These are phyloP conservation scores for Propithecus coquereli DNA, from an alignment of 2,113 vertebrate genomes.

Conservation along the genomic window DNA sequence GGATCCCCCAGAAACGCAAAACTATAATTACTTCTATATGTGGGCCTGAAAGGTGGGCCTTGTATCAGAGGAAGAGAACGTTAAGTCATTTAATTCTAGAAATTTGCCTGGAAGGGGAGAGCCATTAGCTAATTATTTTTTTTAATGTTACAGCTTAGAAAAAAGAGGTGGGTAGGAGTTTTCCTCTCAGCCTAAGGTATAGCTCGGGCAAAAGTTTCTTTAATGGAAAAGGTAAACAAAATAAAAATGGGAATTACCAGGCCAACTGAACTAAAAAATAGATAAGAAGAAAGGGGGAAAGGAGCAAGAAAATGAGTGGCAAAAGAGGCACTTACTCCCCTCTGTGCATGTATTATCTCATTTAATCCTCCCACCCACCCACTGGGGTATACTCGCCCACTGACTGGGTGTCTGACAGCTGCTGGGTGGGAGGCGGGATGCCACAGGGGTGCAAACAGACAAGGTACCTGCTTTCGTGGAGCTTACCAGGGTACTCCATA, in stretches of 20 bases:
- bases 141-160: background rate
- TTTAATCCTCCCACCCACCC: background rate
- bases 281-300: background rate
- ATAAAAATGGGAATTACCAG: background rate
- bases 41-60: background rate
- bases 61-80: background rate
- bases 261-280: background rate
- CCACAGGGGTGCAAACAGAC: too few species aligned
- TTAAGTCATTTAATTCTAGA: background rate
- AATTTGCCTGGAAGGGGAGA: background rate
- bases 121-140: background rate
- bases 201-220: background rate
- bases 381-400: fast-evolving
- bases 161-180: background rate
- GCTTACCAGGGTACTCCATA: background rate
- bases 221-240: background rate
- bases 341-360: background rate
- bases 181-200: background rate
- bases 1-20: background rate
- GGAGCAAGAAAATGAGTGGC: background rate
- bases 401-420: background rate
- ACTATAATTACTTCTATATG: background rate
- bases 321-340: background rate
- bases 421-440: too few species aligned
- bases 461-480: background rate